These are phyloP conservation scores for Tachystola acroxantha DNA, from an alignment of 2,888 invertebrate genomes.

Conservation along the genomic window DNA sequence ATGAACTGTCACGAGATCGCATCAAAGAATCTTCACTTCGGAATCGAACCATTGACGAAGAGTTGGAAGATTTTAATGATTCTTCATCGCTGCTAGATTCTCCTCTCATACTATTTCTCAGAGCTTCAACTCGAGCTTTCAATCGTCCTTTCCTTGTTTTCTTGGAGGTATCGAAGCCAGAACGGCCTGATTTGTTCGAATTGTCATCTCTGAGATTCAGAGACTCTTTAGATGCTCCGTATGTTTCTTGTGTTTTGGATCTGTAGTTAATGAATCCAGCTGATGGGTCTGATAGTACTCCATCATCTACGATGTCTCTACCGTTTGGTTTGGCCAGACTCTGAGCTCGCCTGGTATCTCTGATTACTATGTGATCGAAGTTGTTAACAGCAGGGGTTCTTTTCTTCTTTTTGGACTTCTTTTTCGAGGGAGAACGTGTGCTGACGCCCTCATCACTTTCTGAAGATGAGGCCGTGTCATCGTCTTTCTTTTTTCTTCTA, in stretches of 20 bases:
- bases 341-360: constrained; percentile 71
- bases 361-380: constrained; percentile 83
- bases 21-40: constrained; percentile 84
- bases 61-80: constrained; percentile 81
- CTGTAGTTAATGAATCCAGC: constrained; percentile 68
- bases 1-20: constrained; percentile 76
- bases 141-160: constrained; percentile 78
- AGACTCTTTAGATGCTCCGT: constrained; percentile 56
- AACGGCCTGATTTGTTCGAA: constrained; percentile 56
- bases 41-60: constrained; percentile 81
- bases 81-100: constrained; percentile 86
- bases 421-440: constrained; percentile 59
- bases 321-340: constrained; percentile 61
- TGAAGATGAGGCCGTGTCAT: constrained; percentile 77
- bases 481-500: constrained; percentile 84
- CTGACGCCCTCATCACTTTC: constrained; percentile 69
- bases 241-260: constrained; percentile 52
- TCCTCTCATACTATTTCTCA: constrained; percentile 79
- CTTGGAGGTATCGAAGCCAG: constrained; percentile 72
- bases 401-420: constrained; percentile 74
- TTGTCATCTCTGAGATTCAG: constrained; percentile 55
- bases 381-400: constrained; percentile 71
- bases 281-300: constrained; percentile 79
- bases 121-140: constrained; percentile 83
- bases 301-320: constrained; percentile 65